Evolutionary conservation across 2,888 invertebrate species (phyloP), one percentile per base, ranked within the genome.

Genomic region (Habrosyne pyritoides): DNA sequence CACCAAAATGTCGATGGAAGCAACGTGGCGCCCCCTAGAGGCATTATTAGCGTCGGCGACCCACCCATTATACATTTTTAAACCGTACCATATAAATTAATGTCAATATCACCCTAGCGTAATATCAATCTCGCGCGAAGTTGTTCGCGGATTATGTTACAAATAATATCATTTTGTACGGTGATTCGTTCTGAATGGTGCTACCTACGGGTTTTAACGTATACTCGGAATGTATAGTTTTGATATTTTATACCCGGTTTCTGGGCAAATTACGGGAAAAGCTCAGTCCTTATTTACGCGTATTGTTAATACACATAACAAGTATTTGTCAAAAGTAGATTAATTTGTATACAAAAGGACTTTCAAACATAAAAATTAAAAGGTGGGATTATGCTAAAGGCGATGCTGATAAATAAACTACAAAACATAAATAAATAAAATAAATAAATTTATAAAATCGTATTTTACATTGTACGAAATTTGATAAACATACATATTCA

Each of bases 41-140:
- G 82, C 85, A 83, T 89, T 89, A 92, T 92, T 92, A 92, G 90
- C 79, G 85, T 75, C 78, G 80, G 69, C 83, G 77, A 82, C 83
- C 83, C 83, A 81, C 80, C 86, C 86, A 90, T 91, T 92, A 91
- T 91, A 90, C 89, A 91, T 91, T 92, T 92, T 92, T 92, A 91
- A 91, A 92, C 87, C 91, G 90, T 91, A 89, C 91, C 90, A 91
- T 91, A 92, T 91, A 92, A 91, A 92, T 92, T 92, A 91, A 91
- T 90, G 92, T 86, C 91, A 86, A 90, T 87, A 84, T 84, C 85
- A 88, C 91, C 91, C 91, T 73, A 84, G 91, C 79, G 91, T 87
- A 88, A 86, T 91, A 91, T 91, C 91, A 91, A 89, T 91, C 91
- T 87, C 83, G 77, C 74, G 78, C 75, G 69, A 73, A 88, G 88